Evolutionary conservation across 2,797 vertebrate species (phyloP), one percentile per base, ranked within the genome.

Genomic region (Pterois miles): DNA sequence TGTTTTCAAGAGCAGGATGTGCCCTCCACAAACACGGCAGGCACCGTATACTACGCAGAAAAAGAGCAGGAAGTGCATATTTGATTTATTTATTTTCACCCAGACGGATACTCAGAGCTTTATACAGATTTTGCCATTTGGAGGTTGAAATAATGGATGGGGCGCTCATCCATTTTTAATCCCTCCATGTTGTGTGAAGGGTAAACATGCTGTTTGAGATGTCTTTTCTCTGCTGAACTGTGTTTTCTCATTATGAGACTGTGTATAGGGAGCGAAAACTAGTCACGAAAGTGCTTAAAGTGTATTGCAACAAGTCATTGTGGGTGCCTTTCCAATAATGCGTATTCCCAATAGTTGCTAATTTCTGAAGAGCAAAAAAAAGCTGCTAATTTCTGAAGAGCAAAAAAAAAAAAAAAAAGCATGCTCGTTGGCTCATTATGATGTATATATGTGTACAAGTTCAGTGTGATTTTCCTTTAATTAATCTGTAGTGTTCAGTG

Each of bases 61-160:
- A 95, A 94, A 91, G 86, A 86, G 86, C 90, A 91, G 91, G 91
- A 95, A 95, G 95, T 95, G 93, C 92, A 88, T 92, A 94, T 93
- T 94, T 96, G 94, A 96, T 96, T 96, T 96, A 96, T 96, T 96
- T 94, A 95, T 95, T 94, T 94, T 94, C 91, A 93, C 91, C 94
- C 94, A 95, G 95, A 95, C 90, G 92, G 94, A 94, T 95, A 95
- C 94, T 94, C 90, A 89, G 88, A 87, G 95, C 93, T 94, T 95
- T 94, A 93, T 95, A 93, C 88, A 93, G 94, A 94, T 94, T 95
- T 95, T 94, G 93, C 95, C 95, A 95, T 96, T 96, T 95, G 93
- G 95, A 96, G 94, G 92, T 68, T 93, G 94, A 95, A 96, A 96
- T 96, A 96, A 96, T 96, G 94, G 95, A 96, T 96, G 94, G 92